Evolutionary conservation across 2,113 vertebrate species (phyloP), one percentile per base, ranked within the genome.

Genomic region (Nipponia nippon): DNA sequence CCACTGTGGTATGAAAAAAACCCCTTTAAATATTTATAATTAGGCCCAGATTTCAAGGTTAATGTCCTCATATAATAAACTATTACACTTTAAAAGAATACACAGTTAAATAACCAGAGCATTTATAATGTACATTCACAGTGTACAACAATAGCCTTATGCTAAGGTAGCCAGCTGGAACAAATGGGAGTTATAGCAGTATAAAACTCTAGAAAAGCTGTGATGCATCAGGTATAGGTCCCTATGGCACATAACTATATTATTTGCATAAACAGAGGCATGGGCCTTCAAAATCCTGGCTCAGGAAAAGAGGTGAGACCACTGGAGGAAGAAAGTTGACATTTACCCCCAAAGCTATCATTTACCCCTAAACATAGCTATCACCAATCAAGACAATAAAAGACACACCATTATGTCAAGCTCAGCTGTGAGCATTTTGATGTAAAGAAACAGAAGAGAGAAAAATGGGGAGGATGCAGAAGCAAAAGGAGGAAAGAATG

Each of bases 131-230:
- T 58, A 53, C 53, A 66, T 71, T 92, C 69, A 81, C 20, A 79
- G 49, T 23, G 44, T 69, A 76, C 73, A 84, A 78, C 72, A 91
- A 85, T 58, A 94, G 72, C 46, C 94, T 89, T 69, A 91, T 70
- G 58, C 56, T 90, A 77, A 77, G 63, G 92, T 83, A 95, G 88
- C 82, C 87, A 96, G 63, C 76, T 94, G 95, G 75, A 96, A 95
- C 69, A 95, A 96, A 97, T 92, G 36, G 80, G 38, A 95, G 38
- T 78, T 92, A 73, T 17, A 88, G 49, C 38, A 65, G 25, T 47
- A 70, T 77, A 88, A 91, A 95, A 88, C 32, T 53, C 62, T n/a
- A 83, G 70, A 89, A 95, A 97, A 93, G 62, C 78, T 90, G 70
- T 87, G 87, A 94, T 97, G 92, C 85, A 93, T 80, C 95, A 95